Conservation (phyloP, 2,113 vertebrate species). For the Dendropsophus ebraccatus region DNA sequence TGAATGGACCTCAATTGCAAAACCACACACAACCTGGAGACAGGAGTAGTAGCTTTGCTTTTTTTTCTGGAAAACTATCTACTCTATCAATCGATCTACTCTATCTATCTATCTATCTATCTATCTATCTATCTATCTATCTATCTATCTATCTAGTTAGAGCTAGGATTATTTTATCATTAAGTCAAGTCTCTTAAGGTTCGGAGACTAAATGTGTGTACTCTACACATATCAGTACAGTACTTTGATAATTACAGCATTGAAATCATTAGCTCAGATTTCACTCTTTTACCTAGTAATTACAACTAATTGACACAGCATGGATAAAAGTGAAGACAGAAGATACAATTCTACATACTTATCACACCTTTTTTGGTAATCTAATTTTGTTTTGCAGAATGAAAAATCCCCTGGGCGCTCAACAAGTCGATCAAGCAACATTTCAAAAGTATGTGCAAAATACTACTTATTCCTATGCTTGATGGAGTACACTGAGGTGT, state of each 20-base stretch:
- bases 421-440: constrained; percentile 90
- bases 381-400: constrained; percentile 79
- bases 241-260: constrained; percentile 49
- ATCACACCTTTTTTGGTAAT: constrained; percentile 48
- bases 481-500: constrained; percentile 4
- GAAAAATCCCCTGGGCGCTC: constrained; percentile 86
- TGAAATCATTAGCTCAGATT: constrained; percentile 18
- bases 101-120: background rate
- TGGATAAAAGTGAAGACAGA: constrained; percentile 39
- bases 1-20: too few species aligned
- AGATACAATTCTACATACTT: constrained; percentile 43
- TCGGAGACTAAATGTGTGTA: background rate
- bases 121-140: too few species aligned
- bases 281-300: constrained; percentile 28
- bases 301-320: constrained; percentile 51
- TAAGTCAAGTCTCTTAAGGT: background rate
- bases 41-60: too few species aligned
- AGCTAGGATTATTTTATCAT: background rate
- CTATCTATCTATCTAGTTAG: background rate
- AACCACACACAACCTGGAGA: too few species aligned
- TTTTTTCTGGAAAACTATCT: too few species aligned
- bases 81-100: too few species aligned
- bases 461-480: constrained; percentile 38
- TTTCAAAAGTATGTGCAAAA: constrained; percentile 86
- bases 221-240: constrained; percentile 23